A percentile compares a stretch with the other conserved stretches of the same genome.
Conservation (phyloP, 2,113 vertebrate genomes). For the Xerus inauris region DNA sequence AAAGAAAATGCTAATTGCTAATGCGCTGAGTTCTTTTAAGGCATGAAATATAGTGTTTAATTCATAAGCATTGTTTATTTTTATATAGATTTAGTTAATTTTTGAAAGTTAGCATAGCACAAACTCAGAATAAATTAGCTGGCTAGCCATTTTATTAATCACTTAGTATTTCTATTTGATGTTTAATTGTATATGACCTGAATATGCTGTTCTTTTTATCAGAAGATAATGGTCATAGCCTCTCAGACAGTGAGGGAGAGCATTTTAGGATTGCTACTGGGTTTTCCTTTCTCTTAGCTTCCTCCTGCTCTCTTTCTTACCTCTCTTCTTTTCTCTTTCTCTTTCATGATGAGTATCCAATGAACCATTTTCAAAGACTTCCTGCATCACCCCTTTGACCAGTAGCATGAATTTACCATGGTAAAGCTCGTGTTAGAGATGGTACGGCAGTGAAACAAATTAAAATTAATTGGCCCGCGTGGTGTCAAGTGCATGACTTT, state of each 20-base stretch:
- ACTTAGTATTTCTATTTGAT: background rate
- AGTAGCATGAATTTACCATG: background rate
- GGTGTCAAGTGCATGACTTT: background rate
- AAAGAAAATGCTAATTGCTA: constrained; percentile 86
- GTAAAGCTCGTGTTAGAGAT: background rate
- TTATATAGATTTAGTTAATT: constrained; percentile 75
- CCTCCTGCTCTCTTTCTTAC: background rate
- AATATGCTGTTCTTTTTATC: background rate
- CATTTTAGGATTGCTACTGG: background rate
- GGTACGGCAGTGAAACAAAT: background rate
- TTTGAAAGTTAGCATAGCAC: constrained; percentile 39
- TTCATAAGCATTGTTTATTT: constrained; percentile 78
- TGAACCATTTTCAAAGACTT: background rate
- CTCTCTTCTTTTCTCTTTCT: background rate
- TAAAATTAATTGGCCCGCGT: background rate
- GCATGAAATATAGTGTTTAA: constrained; percentile 63
- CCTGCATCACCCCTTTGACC: background rate
- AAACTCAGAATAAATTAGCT: constrained; percentile 68
- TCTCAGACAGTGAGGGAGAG: background rate
- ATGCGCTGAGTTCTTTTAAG: constrained; percentile 61
- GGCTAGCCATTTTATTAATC: constrained; percentile 51
- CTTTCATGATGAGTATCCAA: background rate
- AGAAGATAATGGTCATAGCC: background rate
- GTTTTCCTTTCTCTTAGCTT: background rate
- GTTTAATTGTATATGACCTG: background rate